Conservation (phyloP, 1,140 invertebrate genomes). For the Bombyx mandarina region DNA sequence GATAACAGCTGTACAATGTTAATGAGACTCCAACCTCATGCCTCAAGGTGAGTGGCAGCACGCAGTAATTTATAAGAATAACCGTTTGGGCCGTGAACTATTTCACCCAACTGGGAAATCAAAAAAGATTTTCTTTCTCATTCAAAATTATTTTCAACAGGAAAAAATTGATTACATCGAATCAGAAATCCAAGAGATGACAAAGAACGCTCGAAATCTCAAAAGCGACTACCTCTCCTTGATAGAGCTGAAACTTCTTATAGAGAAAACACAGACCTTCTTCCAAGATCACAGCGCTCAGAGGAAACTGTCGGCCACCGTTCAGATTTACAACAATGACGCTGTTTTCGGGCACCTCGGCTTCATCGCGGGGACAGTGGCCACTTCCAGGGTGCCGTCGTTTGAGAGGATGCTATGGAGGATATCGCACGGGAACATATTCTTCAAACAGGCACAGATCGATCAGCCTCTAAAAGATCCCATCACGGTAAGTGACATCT, state of each 20-base stretch:
- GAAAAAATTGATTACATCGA: conserved; percentile 91
- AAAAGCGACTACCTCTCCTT: conserved; percentile 93
- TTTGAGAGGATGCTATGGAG: conserved; percentile 91
- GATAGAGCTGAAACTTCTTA: conserved; percentile 89
- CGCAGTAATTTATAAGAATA: no score
- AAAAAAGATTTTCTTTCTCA: no score
- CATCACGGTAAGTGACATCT: conserved; percentile 76
- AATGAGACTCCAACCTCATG: no score
- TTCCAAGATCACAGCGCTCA: conserved; percentile 84
- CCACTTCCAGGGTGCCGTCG: conserved; percentile 78
- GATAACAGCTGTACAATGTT: no score
- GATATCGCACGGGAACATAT: conserved; percentile 88
- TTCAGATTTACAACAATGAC: conserved; percentile 79
- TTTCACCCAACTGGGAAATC: no score
- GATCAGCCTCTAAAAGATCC: conserved; percentile 88
- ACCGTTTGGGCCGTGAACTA: no score
- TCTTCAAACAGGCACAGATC: conserved; percentile 86
- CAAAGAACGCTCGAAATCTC: conserved; percentile 89
- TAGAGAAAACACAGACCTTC: conserved; percentile 91
- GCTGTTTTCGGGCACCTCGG: conserved; percentile 79
- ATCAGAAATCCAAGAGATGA: conserved; percentile 89
- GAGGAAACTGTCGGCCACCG: conserved; percentile 74
- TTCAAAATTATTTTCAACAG: conserved; percentile 56
- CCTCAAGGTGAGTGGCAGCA: no score
- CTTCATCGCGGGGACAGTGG: conserved; percentile 76